Base-by-base conservation (phyloP, 2,797 vertebrate genomes). In the Atherinosoma microstoma region DNA sequence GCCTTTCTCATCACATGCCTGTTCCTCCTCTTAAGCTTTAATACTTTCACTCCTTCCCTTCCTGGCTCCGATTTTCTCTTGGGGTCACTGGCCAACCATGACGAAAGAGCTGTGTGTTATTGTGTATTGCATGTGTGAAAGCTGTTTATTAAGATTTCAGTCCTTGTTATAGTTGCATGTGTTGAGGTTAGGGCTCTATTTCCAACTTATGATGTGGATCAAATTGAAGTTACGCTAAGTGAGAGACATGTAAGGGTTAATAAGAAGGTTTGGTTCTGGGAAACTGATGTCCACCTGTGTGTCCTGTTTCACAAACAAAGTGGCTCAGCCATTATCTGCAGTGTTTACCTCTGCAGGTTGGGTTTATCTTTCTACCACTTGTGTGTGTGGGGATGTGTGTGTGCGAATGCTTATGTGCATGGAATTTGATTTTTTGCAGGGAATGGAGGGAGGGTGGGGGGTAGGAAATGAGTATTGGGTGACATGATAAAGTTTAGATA, bases 11-110 rank as follows among this genome's bases (percentile, higher is more conserved):
- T 91, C 86, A 80, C 83, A 84, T 13, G 79, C 74, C 80, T 80
- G 75, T 79, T 89, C 86, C 82, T 70, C 82, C 62, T 78, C 70
- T 51, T 36, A 30, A 62, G 64, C 64, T 83, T 82, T 83, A 56
- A 42, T 69, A 67, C 53, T 78, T 82, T 75, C 49, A 69, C 58
- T 82, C 30, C 57, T 78, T 34, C 49, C 72, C 45, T 72, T 77
- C 56, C 54, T 54, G 4, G 45, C 68, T 83, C 73, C 67, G 64
- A 38, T 69, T 86, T 80, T 76, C 73, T 85, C 75, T 61, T 4
- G 65, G 81, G 91, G 88, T 91, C 90, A 89, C 79, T 18, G 61
- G 62, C 80, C 87, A 89, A 92, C 79, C 80, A 79, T 76, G 73
- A 76, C 87, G 53, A 61, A 65, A 66, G 36, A 68, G 61, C n/a